Conservation (phyloP, 2,113 vertebrate species). For the Otolemur garnettii region DNA sequence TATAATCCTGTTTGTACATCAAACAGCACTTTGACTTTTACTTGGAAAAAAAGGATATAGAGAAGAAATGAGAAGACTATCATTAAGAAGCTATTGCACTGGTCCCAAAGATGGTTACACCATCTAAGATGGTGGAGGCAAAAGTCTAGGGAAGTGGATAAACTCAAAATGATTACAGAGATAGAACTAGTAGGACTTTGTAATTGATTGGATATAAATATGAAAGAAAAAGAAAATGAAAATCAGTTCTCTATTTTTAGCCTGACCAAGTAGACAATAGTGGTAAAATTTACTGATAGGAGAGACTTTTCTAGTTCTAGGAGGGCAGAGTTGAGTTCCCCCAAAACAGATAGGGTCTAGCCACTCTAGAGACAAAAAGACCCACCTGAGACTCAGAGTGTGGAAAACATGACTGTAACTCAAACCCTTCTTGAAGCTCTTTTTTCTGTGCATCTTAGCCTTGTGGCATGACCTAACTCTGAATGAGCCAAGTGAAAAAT, state of each 20-base stretch:
- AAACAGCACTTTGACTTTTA: background rate
- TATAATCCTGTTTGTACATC: background rate
- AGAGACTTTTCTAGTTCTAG: background rate
- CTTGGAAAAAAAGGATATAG: background rate
- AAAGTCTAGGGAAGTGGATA: background rate
- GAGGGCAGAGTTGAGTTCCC: background rate
- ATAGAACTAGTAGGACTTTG: background rate
- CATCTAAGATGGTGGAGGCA: background rate
- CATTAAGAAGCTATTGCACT: background rate
- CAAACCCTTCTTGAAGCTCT: background rate
- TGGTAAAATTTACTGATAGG: background rate
- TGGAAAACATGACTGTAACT: background rate
- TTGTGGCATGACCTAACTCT: background rate
- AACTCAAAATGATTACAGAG: background rate
- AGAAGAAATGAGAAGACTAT: background rate
- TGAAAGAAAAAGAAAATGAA: constrained; percentile 17
- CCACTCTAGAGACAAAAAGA: background rate
- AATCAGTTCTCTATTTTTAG: background rate
- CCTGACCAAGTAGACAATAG: background rate
- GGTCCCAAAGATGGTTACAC: background rate
- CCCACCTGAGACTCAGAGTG: background rate
- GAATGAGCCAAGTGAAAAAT: background rate
- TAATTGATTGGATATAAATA: background rate
- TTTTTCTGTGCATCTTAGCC: background rate
- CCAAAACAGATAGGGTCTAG: background rate